A percentile compares a stretch with the other conserved stretches of the same genome.
phyloP scores from a whole-genome alignment of 1,140 invertebrate species.

The Carposina sasakii region DNA sequence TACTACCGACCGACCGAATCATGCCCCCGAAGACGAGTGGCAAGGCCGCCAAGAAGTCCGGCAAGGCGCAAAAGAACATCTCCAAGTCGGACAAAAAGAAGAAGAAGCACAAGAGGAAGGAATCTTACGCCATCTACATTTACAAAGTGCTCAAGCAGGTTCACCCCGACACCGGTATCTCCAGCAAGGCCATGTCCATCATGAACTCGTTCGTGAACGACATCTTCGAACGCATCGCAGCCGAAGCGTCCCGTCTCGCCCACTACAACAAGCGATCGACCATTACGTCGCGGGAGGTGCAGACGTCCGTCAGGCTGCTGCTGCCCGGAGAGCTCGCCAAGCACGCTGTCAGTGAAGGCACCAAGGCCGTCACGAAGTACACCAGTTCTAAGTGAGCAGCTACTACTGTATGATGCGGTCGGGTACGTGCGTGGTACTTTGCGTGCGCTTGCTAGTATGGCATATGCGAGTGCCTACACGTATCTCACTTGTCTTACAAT shows the following conservation, averaged over 20 bases:
- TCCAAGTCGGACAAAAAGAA: conserved; percentile 57
- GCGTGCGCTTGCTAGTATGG: no score
- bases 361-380: conserved; percentile 75
- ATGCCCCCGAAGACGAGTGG: conserved; percentile 71
- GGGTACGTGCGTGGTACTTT: no score
- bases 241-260: conserved; percentile 68
- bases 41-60: conserved; percentile 72
- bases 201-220: conserved; percentile 76
- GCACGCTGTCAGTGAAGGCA: conserved; percentile 66
- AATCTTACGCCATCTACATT: conserved; percentile 81
- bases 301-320: conserved; percentile 57
- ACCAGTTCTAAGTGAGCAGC: conserved; percentile 69
- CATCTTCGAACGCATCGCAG: conserved; percentile 75
- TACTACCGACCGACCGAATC: no score
- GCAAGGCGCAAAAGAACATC: conserved; percentile 74
- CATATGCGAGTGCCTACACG: no score
- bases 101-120: conserved; percentile 73
- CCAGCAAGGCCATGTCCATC: conserved; percentile 72
- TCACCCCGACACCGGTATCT: conserved; percentile 40
- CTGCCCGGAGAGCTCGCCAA: conserved; percentile 49
- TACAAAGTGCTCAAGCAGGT: conserved; percentile 78
- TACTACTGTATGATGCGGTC: no score
- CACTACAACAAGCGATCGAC: conserved; percentile 75
- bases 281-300: conserved; percentile 60
- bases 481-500: no score